A percentile compares a stretch with the other conserved stretches of the same genome.
phyloP scores from a whole-genome alignment of 2,113 vertebrate species.

The Cebus imitator region DNA sequence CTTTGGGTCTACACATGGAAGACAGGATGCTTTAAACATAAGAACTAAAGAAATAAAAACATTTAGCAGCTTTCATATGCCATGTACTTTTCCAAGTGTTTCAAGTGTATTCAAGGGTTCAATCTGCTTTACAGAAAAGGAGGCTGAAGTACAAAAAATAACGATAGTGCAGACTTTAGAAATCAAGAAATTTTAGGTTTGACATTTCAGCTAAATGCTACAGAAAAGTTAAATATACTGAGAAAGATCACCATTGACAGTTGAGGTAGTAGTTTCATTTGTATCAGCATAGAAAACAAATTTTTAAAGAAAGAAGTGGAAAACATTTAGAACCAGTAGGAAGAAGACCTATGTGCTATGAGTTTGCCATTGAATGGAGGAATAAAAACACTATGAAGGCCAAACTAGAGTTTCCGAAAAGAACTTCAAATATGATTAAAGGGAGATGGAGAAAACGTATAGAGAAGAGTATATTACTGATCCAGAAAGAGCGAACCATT shows the following conservation, averaged over 20 bases:
- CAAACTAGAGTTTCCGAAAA: background rate
- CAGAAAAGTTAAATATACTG: background rate
- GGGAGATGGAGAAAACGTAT: background rate
- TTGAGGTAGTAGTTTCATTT: constrained; percentile 6
- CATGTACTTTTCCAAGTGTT: background rate
- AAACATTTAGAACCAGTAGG: background rate
- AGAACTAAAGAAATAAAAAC: background rate
- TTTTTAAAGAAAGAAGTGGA: background rate
- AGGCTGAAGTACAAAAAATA: background rate
- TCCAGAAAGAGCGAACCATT: background rate
- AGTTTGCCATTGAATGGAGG: background rate
- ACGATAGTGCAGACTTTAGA: background rate
- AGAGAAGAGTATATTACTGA: background rate
- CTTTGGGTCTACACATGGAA: background rate
- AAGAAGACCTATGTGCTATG: background rate
- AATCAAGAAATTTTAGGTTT: background rate
- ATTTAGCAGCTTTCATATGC: background rate
- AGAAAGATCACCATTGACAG: background rate
- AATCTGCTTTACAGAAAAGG: background rate
- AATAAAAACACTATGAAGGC: background rate
- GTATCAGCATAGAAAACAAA: background rate
- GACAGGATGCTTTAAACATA: background rate
- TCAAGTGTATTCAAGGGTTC: background rate
- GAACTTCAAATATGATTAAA: background rate
- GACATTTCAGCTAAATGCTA: constrained; percentile 5